phyloP scores from a whole-genome alignment of 2,113 vertebrate species.

The Lepus americanus region DNA sequence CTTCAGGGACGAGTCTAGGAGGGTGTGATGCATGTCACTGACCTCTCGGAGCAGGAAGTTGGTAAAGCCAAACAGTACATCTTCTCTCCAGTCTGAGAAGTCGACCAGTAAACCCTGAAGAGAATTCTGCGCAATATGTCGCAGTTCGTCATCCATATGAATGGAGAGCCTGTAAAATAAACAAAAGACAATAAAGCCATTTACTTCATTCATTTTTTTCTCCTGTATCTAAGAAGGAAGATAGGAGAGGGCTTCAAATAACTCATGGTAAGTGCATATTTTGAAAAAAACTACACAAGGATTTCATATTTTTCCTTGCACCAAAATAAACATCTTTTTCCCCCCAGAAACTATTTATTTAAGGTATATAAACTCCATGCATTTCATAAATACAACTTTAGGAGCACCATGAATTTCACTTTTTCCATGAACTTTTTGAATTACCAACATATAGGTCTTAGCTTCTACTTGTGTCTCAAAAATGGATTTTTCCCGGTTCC shows the following conservation, averaged over 20 bases:
- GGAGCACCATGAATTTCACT: too few relatives aligned
- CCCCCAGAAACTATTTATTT: too few relatives aligned
- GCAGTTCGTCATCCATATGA: constrained; percentile 99
- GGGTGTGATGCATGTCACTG: constrained; percentile 95
- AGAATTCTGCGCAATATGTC: constrained; percentile 98
- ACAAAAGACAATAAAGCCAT: constrained; percentile 9
- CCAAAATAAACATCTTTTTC: too few relatives aligned
- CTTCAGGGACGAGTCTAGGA: constrained; percentile 97
- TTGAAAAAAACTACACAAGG: too few relatives aligned
- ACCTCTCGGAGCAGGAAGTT: constrained; percentile 98
- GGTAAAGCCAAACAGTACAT: constrained; percentile 97
- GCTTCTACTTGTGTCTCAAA: not conserved
- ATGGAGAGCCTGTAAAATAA: constrained; percentile 93
- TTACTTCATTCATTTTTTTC: not conserved
- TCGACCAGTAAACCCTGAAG: constrained; percentile 97
- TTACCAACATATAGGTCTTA: not conserved
- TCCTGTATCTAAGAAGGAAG: not conserved
- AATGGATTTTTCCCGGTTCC: not conserved
- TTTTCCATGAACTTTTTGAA: too few relatives aligned
- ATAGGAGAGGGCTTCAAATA: too few relatives aligned
- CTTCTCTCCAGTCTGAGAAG: constrained; percentile 98
- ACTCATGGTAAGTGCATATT: too few relatives aligned
- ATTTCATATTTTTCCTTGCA: too few relatives aligned
- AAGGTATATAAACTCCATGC: too few relatives aligned
- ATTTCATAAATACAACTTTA: too few relatives aligned